Evolutionary conservation across 2,888 invertebrate genomes (phyloP).

Genomic region (Nomada goodeniana): DNA sequence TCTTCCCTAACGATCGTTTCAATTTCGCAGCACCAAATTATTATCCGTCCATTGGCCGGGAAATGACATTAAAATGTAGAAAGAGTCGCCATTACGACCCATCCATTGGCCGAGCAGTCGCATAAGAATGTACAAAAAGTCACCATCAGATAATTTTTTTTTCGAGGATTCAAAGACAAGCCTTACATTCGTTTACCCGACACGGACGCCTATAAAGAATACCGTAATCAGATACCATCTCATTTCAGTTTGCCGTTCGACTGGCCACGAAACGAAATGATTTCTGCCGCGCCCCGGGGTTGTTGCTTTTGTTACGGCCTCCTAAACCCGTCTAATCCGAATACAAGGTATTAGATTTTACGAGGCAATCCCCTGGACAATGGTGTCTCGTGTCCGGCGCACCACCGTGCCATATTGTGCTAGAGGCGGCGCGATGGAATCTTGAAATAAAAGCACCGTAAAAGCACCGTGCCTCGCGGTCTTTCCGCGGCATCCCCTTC

Average conservation of each 20-base stretch:
- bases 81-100: too few relatives aligned
- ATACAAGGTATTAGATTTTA: constrained; percentile 70
- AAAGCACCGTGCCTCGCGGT: constrained; percentile 21
- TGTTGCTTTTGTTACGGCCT: constrained; percentile 51
- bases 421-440: constrained; percentile 19
- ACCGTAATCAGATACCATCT: constrained; percentile 62
- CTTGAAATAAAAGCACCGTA: constrained; percentile 37
- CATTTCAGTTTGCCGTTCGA: constrained; percentile 35
- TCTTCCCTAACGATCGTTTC: not conserved
- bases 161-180: not conserved
- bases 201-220: constrained; percentile 25
- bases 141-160: not conserved
- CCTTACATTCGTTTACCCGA: constrained; percentile 5
- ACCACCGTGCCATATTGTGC: constrained; percentile 34
- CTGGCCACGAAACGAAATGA: constrained; percentile 41
- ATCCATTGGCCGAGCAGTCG: too few relatives aligned
- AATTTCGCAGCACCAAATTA: not conserved
- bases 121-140: not conserved
- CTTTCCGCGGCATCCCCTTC: not conserved
- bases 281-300: constrained; percentile 43
- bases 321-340: constrained; percentile 67
- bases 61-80: not conserved
- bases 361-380: constrained; percentile 65
- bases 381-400: constrained; percentile 37
- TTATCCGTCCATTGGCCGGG: not conserved